Evolutionary conservation across 2,797 vertebrate species (phyloP).

Genomic region (Leptatherina wallacei): DNA sequence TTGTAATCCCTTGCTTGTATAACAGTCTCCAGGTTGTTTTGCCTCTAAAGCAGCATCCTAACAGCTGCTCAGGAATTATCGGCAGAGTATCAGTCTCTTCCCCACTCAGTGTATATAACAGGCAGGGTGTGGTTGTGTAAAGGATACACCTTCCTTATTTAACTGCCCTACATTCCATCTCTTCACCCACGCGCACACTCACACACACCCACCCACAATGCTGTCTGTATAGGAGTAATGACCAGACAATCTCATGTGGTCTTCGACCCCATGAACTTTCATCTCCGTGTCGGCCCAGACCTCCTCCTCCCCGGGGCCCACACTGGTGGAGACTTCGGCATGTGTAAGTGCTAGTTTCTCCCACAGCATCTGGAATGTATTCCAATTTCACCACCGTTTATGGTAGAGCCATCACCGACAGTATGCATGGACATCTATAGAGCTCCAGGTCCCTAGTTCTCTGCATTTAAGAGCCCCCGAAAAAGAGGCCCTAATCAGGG

Average conservation of each 20-base stretch:
- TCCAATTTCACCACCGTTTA: slow-evolving; percentile 73
- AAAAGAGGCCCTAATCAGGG: slow-evolving; percentile 64
- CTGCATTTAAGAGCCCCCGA: slow-evolving; percentile 61
- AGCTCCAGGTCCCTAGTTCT: slow-evolving; percentile 46
- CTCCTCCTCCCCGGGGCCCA: slow-evolving; percentile 48
- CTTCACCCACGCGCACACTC: slow-evolving; percentile 25
- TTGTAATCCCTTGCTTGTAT: slow-evolving; percentile 34
- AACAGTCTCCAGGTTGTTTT: slow-evolving; percentile 5
- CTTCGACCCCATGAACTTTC: slow-evolving; percentile 67
- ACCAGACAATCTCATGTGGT: slow-evolving; percentile 60
- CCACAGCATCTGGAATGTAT: slow-evolving; percentile 79
- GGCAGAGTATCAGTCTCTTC: slow-evolving; percentile 30
- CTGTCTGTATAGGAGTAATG: slow-evolving; percentile 65
- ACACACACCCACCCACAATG: slow-evolving; percentile 25
- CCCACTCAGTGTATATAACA: slow-evolving; percentile 36
- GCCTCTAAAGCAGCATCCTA: slow-evolving; percentile 41
- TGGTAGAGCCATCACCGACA: slow-evolving; percentile 71
- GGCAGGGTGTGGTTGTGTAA: slow-evolving; percentile 58
- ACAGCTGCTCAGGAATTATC: slow-evolving; percentile 55
- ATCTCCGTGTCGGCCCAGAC: slow-evolving; percentile 37
- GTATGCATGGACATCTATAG: slow-evolving; percentile 74
- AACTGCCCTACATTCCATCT: slow-evolving; percentile 74
- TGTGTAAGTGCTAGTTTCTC: slow-evolving; percentile 36
- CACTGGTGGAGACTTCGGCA: slow-evolving; percentile 33
- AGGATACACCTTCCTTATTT: slow-evolving; percentile 76